Evolutionary conservation across 1,140 invertebrate species (phyloP).

Genomic region (Macrotrachela quadricornifera): DNA sequence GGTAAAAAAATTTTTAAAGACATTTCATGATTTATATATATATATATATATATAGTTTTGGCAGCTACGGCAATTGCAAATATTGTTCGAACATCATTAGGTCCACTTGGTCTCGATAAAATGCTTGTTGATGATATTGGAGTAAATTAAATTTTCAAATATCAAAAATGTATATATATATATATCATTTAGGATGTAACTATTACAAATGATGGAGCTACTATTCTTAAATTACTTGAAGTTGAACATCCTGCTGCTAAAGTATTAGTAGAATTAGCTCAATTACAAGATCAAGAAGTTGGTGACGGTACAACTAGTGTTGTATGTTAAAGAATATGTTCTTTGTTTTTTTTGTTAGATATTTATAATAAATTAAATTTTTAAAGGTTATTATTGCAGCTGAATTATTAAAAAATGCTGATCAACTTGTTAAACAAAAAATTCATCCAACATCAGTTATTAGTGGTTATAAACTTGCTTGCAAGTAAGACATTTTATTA

Average conservation of each 20-base stretch:
- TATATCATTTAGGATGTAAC: conserved; percentile 57
- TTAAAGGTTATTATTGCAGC: conserved; percentile 52
- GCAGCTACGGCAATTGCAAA: conserved; percentile 83
- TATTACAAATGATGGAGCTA: conserved; percentile 97
- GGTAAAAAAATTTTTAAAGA: conserved; percentile 39
- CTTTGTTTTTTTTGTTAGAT: background rate
- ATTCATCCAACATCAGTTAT: conserved; percentile 99
- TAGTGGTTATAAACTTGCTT: conserved; percentile 85
- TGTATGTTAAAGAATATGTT: conserved; percentile 39
- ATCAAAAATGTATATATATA: background rate
- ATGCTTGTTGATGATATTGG: conserved; percentile 99
- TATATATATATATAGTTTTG: conserved; percentile 48
- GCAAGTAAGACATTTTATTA: conserved; percentile 51
- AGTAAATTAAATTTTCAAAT: conserved; percentile 35
- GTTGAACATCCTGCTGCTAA: conserved; percentile 95
- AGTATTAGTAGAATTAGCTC: conserved; percentile 83
- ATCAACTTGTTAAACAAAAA: conserved; percentile 94
- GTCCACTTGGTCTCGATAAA: conserved; percentile 93
- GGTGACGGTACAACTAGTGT: conserved; percentile 98
- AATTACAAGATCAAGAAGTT: conserved; percentile 86
- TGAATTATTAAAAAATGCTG: conserved; percentile 73
- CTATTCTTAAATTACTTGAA: conserved; percentile 80
- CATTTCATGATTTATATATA: conserved; percentile 1
- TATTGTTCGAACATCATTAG: conserved; percentile 92
- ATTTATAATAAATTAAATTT: background rate